phyloP scores from a whole-genome alignment of 2,797 vertebrate genomes.

The Brachyrhaphis roseni region DNA sequence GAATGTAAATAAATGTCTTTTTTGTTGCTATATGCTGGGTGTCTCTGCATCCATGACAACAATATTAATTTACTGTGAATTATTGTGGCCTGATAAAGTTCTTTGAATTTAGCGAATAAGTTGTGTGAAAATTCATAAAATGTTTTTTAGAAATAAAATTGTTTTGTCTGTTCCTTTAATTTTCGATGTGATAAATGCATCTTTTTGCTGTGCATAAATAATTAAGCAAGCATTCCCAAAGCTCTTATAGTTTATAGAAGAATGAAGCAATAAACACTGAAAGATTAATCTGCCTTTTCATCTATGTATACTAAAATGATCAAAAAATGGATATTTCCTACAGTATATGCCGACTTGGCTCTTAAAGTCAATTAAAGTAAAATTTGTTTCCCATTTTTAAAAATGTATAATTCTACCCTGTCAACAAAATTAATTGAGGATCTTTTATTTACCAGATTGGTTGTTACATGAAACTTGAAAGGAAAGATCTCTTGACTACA shows the following conservation, averaged over 20 bases:
- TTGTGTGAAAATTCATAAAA: background rate
- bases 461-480: conserved; percentile 7
- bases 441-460: background rate
- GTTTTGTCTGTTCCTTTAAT: background rate
- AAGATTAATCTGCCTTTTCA: conserved; percentile 40
- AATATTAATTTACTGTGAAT: background rate
- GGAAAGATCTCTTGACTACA: conserved; percentile 23
- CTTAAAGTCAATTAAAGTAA: background rate
- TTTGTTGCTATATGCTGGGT: conserved; percentile 8
- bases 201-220: background rate
- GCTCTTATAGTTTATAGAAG: conserved; percentile 14
- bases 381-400: background rate
- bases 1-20: conserved; percentile 7
- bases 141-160: background rate
- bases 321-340: background rate
- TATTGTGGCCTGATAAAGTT: background rate
- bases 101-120: background rate
- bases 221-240: background rate
- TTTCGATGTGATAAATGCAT: background rate
- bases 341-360: background rate
- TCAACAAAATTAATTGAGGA: background rate
- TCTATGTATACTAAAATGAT: conserved; percentile 32
- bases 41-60: background rate
- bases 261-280: conserved; percentile 31
- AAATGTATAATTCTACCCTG: background rate